These are phyloP conservation scores for Ondatra zibethicus DNA, from an alignment of 2,113 vertebrate genomes.

Conservation along the genomic window DNA sequence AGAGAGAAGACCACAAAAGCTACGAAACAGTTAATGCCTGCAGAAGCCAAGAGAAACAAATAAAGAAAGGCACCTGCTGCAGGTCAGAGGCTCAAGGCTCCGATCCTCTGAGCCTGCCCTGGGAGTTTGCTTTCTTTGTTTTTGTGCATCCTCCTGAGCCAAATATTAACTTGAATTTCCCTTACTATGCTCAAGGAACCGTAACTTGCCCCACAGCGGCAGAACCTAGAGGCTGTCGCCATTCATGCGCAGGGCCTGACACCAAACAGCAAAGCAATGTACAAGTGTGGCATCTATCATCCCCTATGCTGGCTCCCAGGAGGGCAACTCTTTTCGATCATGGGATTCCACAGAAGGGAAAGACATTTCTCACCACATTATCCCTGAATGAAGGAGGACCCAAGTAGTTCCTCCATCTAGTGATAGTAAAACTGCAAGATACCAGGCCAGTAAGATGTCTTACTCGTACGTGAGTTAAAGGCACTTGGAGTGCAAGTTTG, in stretches of 20 bases:
- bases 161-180: not conserved
- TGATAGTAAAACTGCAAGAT: not conserved
- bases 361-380: not conserved
- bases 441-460: not conserved
- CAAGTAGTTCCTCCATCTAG: not conserved
- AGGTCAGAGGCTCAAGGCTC: not conserved
- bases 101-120: not conserved
- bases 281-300: no score
- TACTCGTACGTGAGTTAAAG: not conserved
- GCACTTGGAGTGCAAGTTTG: not conserved
- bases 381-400: not conserved
- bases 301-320: not conserved
- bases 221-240: not conserved
- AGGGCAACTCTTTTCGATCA: not conserved
- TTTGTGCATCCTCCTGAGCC: not conserved
- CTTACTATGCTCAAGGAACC: not conserved
- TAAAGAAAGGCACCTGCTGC: rapidly evolving
- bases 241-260: not conserved
- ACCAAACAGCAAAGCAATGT: not conserved
- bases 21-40: not conserved
- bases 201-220: not conserved
- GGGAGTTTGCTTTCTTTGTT: not conserved
- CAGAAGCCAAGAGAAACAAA: not conserved
- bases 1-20: not conserved
- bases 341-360: not conserved